Percentiles rank a stretch among this genome's conserved stretches.
Conservation (phyloP, 2,797 vertebrate species). For the Phoebastria nigripes region DNA sequence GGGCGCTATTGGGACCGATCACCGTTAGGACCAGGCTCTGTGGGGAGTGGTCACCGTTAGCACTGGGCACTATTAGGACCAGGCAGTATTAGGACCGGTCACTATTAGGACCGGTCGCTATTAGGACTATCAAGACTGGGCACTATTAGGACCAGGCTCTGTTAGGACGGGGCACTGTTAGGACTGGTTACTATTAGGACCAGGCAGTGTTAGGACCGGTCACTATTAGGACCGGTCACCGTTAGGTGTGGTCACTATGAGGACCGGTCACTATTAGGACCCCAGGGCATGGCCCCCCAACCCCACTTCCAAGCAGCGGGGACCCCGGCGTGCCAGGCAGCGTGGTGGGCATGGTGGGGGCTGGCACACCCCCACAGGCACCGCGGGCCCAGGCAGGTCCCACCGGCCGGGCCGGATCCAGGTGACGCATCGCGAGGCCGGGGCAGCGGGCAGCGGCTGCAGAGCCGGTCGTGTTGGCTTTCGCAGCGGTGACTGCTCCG, state of each 20-base stretch:
- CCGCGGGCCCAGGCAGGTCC: fast-evolving
- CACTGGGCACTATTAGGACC: background rate
- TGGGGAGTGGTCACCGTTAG: too few relatives aligned
- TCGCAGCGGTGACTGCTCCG: background rate
- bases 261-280: fast-evolving
- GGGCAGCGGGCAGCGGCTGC: background rate
- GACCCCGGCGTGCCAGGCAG: fast-evolving
- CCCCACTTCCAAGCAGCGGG: fast-evolving
- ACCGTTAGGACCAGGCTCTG: fast-evolving
- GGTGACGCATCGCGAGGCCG: fast-evolving
- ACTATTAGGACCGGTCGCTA: too few relatives aligned
- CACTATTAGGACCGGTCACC: fast-evolving
- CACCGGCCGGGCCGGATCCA: fast-evolving
- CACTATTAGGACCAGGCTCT: too few relatives aligned
- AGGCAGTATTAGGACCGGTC: too few relatives aligned
- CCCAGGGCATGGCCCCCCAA: fast-evolving
- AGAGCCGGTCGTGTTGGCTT: background rate
- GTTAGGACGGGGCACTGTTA: fast-evolving
- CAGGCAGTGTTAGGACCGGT: fast-evolving
- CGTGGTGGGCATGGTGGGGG: fast-evolving
- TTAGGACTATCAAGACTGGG: too few relatives aligned
- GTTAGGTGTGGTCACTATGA: fast-evolving
- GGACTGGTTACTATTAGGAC: background rate
- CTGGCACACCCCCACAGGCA: background rate
- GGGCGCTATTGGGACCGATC: too few relatives aligned